phyloP scores from a whole-genome alignment of 2,113 vertebrate species.

The Gambusia affinis region DNA sequence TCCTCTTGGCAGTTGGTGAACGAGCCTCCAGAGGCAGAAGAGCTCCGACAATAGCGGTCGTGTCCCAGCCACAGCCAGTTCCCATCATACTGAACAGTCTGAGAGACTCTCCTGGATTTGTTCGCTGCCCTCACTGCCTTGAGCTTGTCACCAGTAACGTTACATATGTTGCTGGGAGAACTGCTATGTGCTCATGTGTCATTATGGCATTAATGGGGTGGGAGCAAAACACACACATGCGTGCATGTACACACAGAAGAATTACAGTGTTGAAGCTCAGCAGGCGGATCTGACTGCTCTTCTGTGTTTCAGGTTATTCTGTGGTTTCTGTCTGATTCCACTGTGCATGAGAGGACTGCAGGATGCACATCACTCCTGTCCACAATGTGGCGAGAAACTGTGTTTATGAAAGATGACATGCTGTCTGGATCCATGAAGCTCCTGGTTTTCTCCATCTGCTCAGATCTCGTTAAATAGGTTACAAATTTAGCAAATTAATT shows the following conservation, averaged over 20 bases:
- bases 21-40: neutral
- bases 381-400: conserved; percentile 39
- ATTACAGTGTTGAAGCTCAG: neutral
- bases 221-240: conserved; percentile 12
- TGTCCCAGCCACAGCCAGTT: conserved; percentile 33
- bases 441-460: neutral
- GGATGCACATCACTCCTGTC: conserved; percentile 64
- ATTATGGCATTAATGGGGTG: conserved; percentile 47
- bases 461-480: neutral
- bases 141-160: conserved; percentile 45
- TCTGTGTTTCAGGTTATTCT: conserved; percentile 59
- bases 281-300: neutral
- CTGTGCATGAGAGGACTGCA: conserved; percentile 22
- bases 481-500: neutral
- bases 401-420: conserved; percentile 46
- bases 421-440: neutral
- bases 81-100: conserved; percentile 13
- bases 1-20: conserved; percentile 21
- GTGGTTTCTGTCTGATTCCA: conserved; percentile 70
- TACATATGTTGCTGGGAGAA: neutral
- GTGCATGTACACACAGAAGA: neutral
- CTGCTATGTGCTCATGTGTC: conserved; percentile 46
- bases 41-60: neutral
- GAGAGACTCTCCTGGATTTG: conserved; percentile 18
- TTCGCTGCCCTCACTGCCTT: conserved; percentile 53